Base-by-base conservation (phyloP, 2,797 vertebrate genomes). In the Macroramphosus scolopax region DNA sequence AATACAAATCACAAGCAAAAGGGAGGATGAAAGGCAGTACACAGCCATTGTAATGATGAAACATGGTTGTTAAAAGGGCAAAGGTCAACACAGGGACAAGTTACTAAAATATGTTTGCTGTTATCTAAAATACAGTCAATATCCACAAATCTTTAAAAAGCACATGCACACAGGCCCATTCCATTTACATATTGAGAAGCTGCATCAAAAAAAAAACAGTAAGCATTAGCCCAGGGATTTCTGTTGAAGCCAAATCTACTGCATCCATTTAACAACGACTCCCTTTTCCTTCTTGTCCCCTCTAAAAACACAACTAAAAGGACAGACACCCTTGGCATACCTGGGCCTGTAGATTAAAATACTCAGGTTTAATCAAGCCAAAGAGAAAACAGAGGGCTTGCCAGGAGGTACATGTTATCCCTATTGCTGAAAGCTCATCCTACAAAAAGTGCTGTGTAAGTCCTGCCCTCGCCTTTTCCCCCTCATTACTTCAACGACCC, bases 1-100 rank as follows among this genome's bases (percentile, higher is more conserved):
- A 65, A 84, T 84, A 69, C 33, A 57, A 57, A 57, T 53, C 39
- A 42, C 45, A 40, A 43, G 10, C 31, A 30, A 53, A 42, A 30
- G 46, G 33, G 22, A 63, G 35, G 44, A 68, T 32, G 48, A 68
- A 44, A 46, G 30, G 44, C 58, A 44, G 20, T 54, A 35, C 5
- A 32, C 46, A 24, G 45, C 36, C 38, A 57, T 17, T 71, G 60
- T 58, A 69, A 69, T 38, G 48, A 40, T 48, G 15, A 28, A 59
- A 57, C 30, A 37, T 44, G 30, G 64, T 52, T 62, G 24, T 57
- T 41, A 30, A 48, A 10, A 48, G 39, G 58, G 13, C 38, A 58
- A 56, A 67, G 61, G 63, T 68, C 72, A 72, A 16, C 17, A 24
- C 2, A 15, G 17, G 33, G 59, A 36, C 34, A 31, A 31, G 36